These are phyloP conservation scores for Aphelenchoides bicaudatus DNA, from an alignment of 2,888 invertebrate genomes.

Conservation along the genomic window DNA sequence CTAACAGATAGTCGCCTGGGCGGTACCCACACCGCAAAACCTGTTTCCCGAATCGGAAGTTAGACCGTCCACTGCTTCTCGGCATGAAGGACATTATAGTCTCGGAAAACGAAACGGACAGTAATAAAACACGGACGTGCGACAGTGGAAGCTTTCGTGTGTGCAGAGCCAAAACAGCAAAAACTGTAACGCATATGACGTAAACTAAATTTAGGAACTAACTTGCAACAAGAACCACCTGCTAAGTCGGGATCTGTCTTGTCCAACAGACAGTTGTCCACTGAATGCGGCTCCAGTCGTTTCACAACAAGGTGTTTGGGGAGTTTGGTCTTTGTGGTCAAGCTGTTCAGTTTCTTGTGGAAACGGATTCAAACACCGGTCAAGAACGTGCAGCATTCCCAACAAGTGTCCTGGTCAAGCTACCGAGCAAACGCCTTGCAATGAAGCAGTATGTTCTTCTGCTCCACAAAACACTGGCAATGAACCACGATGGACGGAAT, in stretches of 20 bases:
- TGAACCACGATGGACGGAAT: constrained; percentile 48
- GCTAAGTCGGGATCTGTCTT: constrained; percentile 47
- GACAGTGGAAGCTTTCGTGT: no score
- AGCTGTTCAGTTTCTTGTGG: constrained; percentile 51
- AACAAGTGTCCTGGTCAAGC: constrained; percentile 50
- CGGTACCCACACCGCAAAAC: no score
- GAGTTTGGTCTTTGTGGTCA: constrained; percentile 47
- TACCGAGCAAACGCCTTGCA: constrained; percentile 45
- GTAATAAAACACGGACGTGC: no score
- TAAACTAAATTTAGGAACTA: constrained; percentile 49
- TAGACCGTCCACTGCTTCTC: no score
- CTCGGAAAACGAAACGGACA: no score
- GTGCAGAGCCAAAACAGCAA: no score
- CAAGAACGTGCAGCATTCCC: constrained; percentile 41
- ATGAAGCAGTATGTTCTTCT: constrained; percentile 42
- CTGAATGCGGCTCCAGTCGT: constrained; percentile 19
- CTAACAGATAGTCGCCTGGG: no score
- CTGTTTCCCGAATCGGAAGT: no score
- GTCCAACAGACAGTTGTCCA: constrained; percentile 40
- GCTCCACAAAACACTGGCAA: constrained; percentile 13
- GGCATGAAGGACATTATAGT: no score
- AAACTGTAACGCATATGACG: no score
- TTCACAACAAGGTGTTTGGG: constrained; percentile 40
- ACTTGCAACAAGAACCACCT: constrained; percentile 49
- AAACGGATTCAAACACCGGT: constrained; percentile 37